Conservation (phyloP, 2,888 invertebrate species). For the Colletes collaris region DNA sequence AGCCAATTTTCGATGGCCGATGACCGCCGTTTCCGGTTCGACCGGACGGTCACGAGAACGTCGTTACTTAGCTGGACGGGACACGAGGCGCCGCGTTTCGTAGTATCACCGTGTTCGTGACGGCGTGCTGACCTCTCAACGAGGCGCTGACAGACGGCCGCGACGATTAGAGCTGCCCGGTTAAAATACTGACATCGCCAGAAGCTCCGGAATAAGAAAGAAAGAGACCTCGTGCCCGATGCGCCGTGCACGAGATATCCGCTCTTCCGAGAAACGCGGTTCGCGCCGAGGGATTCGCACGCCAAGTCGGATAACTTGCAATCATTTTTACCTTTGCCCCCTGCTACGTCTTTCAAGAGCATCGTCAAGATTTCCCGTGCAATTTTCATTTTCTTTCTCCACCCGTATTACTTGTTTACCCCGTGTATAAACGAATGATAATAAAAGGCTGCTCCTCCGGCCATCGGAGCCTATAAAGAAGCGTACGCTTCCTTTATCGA, state of each 20-base stretch:
- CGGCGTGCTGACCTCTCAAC: constrained; percentile 46
- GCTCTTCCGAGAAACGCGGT: constrained; percentile 33
- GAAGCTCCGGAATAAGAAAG: constrained; percentile 21
- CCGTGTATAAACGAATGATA: no score
- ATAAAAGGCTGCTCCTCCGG: no score
- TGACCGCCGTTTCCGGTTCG: constrained; percentile 35
- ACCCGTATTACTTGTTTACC: no score
- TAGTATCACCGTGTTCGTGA: constrained; percentile 59
- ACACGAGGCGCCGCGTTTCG: constrained; percentile 63
- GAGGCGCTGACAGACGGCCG: constrained; percentile 69
- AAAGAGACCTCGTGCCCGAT: constrained; percentile 12
- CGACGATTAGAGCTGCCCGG: constrained; percentile 69
- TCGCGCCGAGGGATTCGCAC: constrained; percentile 8
- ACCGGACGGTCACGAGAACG: constrained; percentile 38
- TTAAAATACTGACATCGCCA: constrained; percentile 19
- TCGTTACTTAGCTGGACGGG: constrained; percentile 41
- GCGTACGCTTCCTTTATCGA: no score
- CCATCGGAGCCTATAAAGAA: no score
- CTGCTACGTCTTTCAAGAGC: no score
- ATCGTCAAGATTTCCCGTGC: no score
- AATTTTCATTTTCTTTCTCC: no score
- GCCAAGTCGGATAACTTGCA: not conserved
- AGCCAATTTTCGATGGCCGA: constrained; percentile 37
- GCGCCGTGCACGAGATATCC: constrained; percentile 20
- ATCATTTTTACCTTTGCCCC: no score